phyloP scores from a whole-genome alignment of 2,113 vertebrate genomes.

The Callionymus lyra region DNA sequence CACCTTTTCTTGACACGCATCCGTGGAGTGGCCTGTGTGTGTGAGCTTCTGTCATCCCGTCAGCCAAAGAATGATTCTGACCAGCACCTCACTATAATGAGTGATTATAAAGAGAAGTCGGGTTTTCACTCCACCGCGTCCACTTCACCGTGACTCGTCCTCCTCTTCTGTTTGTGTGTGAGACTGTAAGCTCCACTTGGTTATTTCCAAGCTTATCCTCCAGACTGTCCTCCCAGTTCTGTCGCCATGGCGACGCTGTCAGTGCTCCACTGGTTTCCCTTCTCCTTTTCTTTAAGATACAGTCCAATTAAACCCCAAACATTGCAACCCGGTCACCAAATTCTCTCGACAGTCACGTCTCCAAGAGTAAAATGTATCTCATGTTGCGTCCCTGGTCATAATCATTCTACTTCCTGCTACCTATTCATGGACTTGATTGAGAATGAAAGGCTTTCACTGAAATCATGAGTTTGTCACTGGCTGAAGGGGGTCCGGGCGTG shows the following conservation, averaged over 20 bases:
- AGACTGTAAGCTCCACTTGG: constrained; percentile 1
- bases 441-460: no score
- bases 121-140: constrained; percentile 2
- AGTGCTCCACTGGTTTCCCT: constrained; percentile 15
- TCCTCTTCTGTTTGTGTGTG: constrained; percentile 14
- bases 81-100: no score
- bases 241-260: constrained; percentile 38
- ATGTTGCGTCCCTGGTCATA: no score
- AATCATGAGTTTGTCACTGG: no score
- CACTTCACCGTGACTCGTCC: constrained; percentile 9
- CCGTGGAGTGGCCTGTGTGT: no score
- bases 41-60: constrained; percentile 14
- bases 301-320: constrained; percentile 38
- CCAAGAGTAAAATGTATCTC: no score
- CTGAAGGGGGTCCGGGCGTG: no score
- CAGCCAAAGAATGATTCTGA: no score
- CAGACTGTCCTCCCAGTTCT: constrained; percentile 34
- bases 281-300: constrained; percentile 20
- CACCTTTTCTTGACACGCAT: no score
- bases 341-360: background rate
- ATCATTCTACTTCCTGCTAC: no score
- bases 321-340: constrained; percentile 19
- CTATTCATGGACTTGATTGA: no score
- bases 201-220: constrained; percentile 6
- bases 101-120: constrained; percentile 18